phyloP scores from a whole-genome alignment of 2,888 invertebrate genomes.

The Protonemura montana region DNA sequence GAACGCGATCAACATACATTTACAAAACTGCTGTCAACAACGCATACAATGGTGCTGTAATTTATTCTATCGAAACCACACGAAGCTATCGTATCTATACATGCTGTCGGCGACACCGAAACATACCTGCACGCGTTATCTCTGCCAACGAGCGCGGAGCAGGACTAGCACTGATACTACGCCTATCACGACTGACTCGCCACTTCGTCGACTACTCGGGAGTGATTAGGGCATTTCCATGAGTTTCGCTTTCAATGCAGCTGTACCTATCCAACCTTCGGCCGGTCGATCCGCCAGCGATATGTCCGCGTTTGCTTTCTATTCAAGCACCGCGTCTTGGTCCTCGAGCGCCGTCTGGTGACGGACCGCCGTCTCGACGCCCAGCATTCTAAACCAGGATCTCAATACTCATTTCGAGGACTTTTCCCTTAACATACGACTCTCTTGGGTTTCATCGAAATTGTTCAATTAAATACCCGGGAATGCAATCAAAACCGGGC shows the following conservation, averaged over 20 bases:
- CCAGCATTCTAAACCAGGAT: neutral
- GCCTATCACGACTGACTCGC: neutral
- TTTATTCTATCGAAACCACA: neutral
- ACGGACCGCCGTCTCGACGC: neutral
- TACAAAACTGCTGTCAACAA: neutral
- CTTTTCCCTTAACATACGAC: neutral
- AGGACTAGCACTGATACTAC: neutral
- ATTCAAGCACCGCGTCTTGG: neutral
- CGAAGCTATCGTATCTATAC: neutral
- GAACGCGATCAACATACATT: neutral
- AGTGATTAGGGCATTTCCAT: neutral
- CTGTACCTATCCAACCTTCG: neutral
- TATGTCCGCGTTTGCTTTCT: neutral
- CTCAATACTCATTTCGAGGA: neutral
- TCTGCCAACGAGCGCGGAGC: neutral
- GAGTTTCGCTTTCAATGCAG: slow-evolving; percentile 7
- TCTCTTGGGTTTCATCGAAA: neutral
- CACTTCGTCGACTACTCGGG: neutral
- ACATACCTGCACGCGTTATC: neutral
- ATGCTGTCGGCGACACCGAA: neutral
- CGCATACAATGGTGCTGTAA: neutral
- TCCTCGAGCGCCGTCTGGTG: neutral
- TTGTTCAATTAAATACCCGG: neutral
- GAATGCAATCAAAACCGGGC: neutral
- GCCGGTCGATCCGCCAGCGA: neutral